Percentiles rank a stretch among this genome's conserved stretches.
These are phyloP conservation scores for Graphium colonna DNA, from an alignment of 2,888 invertebrate species.

Conservation along the genomic window DNA sequence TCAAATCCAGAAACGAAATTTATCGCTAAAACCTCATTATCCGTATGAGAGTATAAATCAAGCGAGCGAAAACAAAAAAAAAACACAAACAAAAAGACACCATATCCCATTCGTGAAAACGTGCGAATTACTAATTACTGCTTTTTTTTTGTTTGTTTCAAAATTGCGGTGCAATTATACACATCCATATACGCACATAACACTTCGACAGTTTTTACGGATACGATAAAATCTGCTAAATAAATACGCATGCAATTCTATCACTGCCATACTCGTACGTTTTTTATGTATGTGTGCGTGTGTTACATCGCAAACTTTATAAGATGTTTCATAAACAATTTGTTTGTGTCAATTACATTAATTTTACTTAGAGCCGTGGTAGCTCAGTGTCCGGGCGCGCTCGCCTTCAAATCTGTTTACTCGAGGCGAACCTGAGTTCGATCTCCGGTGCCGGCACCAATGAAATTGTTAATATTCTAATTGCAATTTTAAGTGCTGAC, in stretches of 20 bases:
- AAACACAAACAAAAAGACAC: not conserved
- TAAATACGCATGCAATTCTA: slow-evolving; percentile 46
- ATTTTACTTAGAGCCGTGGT: no score
- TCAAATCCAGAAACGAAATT: slow-evolving; percentile 37
- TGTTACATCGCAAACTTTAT: not conserved
- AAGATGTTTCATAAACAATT: not conserved
- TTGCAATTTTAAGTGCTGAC: no score
- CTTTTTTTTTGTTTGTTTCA: slow-evolving; percentile 44
- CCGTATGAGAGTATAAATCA: slow-evolving; percentile 45
- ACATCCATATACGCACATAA: slow-evolving; percentile 45
- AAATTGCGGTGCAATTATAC: slow-evolving; percentile 53
- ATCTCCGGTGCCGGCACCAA: no score
- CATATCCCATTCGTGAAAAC: slow-evolving; percentile 29
- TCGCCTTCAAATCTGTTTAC: no score
- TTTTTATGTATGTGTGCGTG: not conserved
- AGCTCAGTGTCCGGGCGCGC: no score
- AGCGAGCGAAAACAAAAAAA: slow-evolving; percentile 38
- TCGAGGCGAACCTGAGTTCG: no score
- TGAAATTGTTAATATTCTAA: no score
- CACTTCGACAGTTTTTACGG: slow-evolving; percentile 41
- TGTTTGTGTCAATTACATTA: no score
- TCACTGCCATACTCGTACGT: no score
- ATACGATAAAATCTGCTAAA: slow-evolving; percentile 48
- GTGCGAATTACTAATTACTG: slow-evolving; percentile 53
- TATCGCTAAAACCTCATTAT: slow-evolving; percentile 44